A percentile compares a stretch with the other conserved stretches of the same genome.
Conservation (phyloP, 2,797 vertebrate genomes). For the Hyperoplus immaculatus region DNA sequence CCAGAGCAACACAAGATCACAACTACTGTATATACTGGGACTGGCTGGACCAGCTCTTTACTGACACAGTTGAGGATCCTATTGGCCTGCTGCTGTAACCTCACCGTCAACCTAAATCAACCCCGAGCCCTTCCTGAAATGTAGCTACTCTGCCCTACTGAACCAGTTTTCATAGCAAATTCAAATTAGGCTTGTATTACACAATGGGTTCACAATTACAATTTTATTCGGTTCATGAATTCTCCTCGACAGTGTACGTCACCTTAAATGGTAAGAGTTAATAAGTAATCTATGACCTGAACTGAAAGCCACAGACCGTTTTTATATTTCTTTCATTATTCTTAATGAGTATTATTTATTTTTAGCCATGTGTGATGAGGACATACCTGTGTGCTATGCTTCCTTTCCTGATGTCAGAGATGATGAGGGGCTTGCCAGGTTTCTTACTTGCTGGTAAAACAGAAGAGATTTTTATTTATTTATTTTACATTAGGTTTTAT, state of each 20-base stretch:
- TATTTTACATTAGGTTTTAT: neutral
- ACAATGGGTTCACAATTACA: conserved; percentile 46
- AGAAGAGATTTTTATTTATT: conserved; percentile 1
- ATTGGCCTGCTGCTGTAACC: conserved; percentile 70
- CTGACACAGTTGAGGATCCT: conserved; percentile 71
- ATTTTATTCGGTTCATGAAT: conserved; percentile 40
- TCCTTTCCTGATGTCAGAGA: conserved; percentile 97
- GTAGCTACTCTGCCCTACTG: conserved; percentile 66
- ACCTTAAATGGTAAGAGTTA: conserved; percentile 4
- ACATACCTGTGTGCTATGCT: conserved; percentile 97
- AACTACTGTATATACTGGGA: conserved; percentile 38
- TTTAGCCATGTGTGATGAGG: neutral
- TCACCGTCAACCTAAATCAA: conserved; percentile 67
- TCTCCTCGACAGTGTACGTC: conserved; percentile 32
- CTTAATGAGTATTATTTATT: too few relatives aligned
- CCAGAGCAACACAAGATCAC: conserved; percentile 51
- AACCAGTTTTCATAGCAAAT: conserved; percentile 73
- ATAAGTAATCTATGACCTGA: conserved; percentile 3
- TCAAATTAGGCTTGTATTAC: conserved; percentile 72
- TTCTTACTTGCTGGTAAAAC: conserved; percentile 91
- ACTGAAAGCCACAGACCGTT: neutral
- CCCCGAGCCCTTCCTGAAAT: conserved; percentile 66
- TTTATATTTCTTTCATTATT: neutral
- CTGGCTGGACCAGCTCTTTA: conserved; percentile 21
- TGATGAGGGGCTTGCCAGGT: conserved; percentile 94